Conservation (phyloP, 1,140 invertebrate genomes). For the Venustaconcha ellipsiformis region DNA sequence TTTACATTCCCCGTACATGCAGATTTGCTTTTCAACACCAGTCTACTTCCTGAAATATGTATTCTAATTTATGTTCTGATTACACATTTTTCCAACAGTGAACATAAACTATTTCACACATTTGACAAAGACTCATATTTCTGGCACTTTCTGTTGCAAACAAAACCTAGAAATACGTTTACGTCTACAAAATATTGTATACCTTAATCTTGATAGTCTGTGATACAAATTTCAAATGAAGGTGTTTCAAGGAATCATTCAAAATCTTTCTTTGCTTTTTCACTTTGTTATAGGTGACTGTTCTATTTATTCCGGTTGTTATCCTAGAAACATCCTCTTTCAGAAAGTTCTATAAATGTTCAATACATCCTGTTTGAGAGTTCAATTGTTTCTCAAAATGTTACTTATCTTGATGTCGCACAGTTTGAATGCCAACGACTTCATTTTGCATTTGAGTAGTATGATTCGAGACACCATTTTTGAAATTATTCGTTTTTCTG, state of each 20-base stretch:
- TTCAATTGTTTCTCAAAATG: too few relatives aligned
- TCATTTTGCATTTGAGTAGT: too few relatives aligned
- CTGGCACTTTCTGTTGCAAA: conserved; percentile 25
- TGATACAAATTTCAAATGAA: conserved; percentile 28
- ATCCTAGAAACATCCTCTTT: conserved; percentile 31
- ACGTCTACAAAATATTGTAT: conserved; percentile 27
- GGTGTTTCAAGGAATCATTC: conserved; percentile 10
- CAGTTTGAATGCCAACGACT: too few relatives aligned
- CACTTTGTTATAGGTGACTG: conserved; percentile 28
- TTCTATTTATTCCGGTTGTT: conserved; percentile 23
- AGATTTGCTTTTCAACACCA: conserved; percentile 8
- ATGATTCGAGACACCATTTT: too few relatives aligned
- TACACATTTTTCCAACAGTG: conserved; percentile 1
- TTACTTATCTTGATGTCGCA: too few relatives aligned
- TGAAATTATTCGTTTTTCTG: too few relatives aligned
- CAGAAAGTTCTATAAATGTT: too few relatives aligned
- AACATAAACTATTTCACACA: conserved; percentile 25
- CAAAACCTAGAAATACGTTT: conserved; percentile 33
- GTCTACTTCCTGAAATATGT: conserved; percentile 3
- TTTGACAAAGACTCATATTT: conserved; percentile 35
- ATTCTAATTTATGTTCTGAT: conserved; percentile 14
- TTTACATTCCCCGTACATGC: conserved; percentile 35
- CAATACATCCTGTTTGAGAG: too few relatives aligned
- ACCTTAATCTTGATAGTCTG: conserved; percentile 32
- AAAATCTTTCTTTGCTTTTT: conserved; percentile 28